phyloP scores from a whole-genome alignment of 2,113 vertebrate genomes.

The Oenanthe oenanthe region DNA sequence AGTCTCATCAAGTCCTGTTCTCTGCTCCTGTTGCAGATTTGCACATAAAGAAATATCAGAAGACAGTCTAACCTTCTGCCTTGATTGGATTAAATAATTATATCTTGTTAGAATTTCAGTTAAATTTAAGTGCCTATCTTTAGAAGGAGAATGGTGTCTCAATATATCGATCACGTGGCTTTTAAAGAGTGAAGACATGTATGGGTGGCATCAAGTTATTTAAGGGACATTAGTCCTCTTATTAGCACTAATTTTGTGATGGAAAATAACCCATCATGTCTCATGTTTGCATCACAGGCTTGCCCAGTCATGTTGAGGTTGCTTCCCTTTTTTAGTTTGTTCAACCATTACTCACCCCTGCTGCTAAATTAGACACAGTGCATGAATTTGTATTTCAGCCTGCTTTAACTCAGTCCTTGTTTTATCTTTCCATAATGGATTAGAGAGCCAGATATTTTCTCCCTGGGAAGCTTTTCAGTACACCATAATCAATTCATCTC shows the following conservation, averaged over 20 bases:
- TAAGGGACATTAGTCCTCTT: not conserved
- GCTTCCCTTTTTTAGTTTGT: not conserved
- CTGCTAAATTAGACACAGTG: not conserved
- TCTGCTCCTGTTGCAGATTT: not conserved
- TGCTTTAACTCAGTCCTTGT: not conserved
- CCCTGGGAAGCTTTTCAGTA: not conserved
- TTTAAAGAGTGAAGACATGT: not conserved
- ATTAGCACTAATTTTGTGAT: not conserved
- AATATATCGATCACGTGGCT: not conserved
- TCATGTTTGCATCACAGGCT: not conserved
- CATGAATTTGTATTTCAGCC: conserved; percentile 4
- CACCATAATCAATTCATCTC: not conserved
- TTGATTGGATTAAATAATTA: not conserved
- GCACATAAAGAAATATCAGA: not conserved
- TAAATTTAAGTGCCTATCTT: not conserved
- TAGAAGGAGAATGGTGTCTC: not conserved
- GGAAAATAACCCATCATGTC: not conserved
- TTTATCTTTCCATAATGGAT: not conserved
- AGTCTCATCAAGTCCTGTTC: not conserved
- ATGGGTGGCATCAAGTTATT: not conserved
- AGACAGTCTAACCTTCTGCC: not conserved
- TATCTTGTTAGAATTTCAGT: not conserved
- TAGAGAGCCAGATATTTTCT: not conserved
- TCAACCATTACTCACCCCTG: rapidly evolving
- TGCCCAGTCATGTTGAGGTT: not conserved